phyloP scores from a whole-genome alignment of 1,140 invertebrate species.

The Adelges cooleyi region DNA sequence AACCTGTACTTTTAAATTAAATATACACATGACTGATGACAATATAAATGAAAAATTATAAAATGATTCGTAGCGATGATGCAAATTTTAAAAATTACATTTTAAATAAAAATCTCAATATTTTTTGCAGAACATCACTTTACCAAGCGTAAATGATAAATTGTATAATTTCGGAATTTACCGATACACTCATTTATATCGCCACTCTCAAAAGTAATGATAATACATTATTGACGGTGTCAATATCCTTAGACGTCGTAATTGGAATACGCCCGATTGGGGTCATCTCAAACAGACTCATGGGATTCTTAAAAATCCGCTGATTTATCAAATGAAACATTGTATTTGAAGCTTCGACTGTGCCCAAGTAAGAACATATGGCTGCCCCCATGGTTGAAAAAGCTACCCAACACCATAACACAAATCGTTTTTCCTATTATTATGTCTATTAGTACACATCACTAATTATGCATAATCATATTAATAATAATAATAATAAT shows the following conservation, averaged over 20 bases:
- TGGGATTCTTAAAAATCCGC: conserved; percentile 38
- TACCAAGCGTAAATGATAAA: too few species aligned
- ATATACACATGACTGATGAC: too few species aligned
- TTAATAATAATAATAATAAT: too few species aligned
- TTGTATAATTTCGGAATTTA: too few species aligned
- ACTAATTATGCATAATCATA: too few species aligned
- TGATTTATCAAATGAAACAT: conserved; percentile 18
- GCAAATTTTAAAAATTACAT: too few species aligned
- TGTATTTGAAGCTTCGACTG: not conserved
- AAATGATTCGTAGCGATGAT: too few species aligned
- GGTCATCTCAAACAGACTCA: conserved; percentile 63
- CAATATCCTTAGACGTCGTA: conserved; percentile 59
- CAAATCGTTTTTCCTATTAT: not conserved
- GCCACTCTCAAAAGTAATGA: not conserved
- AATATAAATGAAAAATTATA: too few species aligned
- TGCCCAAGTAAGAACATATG: not conserved
- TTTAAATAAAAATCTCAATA: too few species aligned
- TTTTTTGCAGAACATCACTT: too few species aligned
- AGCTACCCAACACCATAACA: conserved; percentile 13
- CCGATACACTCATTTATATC: too few species aligned
- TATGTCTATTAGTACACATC: not conserved
- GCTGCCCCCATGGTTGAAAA: not conserved
- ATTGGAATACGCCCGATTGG: conserved; percentile 60
- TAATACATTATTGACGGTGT: conserved; percentile 48
- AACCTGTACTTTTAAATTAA: too few species aligned